Evolutionary conservation across 2,113 vertebrate genomes (phyloP), one percentile per base, ranked within the genome.

Genomic region (Salvelinus sp.): DNA sequence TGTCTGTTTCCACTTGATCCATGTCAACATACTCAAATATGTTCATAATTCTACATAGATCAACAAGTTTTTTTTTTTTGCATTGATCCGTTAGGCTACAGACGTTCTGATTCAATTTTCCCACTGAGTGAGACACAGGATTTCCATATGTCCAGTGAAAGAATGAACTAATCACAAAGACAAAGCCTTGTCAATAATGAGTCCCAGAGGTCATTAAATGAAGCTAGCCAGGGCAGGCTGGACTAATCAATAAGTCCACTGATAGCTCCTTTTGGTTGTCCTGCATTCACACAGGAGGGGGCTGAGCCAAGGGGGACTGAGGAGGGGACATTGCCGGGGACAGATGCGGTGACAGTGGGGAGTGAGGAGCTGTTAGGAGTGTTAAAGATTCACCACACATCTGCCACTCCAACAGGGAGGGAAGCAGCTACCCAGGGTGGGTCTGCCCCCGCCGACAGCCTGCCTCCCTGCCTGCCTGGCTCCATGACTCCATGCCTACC

Each of bases 351-450:
- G 88, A 90, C 91, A 83, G 91, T 89, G 87, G 88, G 86, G 89
- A 88, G 81, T 65, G 75, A 82, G 85, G 73, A 69, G 83, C 89
- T 92, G 81, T 65, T 72, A 82, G 85, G 72, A 69, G 83, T 89
- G 92, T 92, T 93, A 92, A 92, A 92, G 87, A 93, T 93, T 94
- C 92, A 92, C 91, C 90, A 87, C 90, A 93, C 93, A 94, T 93
- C 93, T 94, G 93, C 91, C 88, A 83, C 83, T 89, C 77, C 62
- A 75, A 83, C 79, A 76, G 70, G 65, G 44, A 47, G 74, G 79
- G 75, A 83, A 30, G 84, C 83, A 86, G 85, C 14, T 6, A 79
- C 79, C 79, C 78, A 27, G 30, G 68, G 87, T 79, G 38, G 68
- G 87, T 79, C 89, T 86, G 85, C 79, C 86, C 86, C 90, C 60